Evolutionary conservation across 2,797 vertebrate species (phyloP).

Genomic region (Echeneis naucrates): DNA sequence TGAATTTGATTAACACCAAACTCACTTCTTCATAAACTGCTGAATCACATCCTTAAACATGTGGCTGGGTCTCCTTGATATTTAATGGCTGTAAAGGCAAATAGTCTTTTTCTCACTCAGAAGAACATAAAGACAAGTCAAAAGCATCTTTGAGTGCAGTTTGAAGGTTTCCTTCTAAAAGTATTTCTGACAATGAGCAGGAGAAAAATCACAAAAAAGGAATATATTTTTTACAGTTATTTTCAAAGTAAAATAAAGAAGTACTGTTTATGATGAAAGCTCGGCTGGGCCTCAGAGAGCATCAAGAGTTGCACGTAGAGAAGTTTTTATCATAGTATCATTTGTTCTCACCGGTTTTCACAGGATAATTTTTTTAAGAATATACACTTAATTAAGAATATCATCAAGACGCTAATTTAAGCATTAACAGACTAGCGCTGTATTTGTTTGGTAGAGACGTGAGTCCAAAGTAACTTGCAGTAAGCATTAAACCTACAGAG

Average conservation of each 20-base stretch:
- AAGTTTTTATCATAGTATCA: slow-evolving; percentile 50
- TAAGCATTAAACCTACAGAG: slow-evolving; percentile 7
- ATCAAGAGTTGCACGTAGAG: slow-evolving; percentile 46
- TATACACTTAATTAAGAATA: slow-evolving; percentile 54
- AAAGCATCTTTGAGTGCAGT: not conserved
- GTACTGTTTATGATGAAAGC: slow-evolving; percentile 54
- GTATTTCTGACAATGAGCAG: not conserved
- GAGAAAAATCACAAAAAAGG: slow-evolving; percentile 11
- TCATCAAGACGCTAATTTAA: slow-evolving; percentile 43
- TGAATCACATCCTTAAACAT: no score
- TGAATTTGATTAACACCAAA: no score
- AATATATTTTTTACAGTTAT: slow-evolving; percentile 33
- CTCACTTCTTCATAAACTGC: no score
- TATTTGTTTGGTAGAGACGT: slow-evolving; percentile 37
- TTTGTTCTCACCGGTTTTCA: slow-evolving; percentile 46
- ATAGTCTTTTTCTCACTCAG: not conserved
- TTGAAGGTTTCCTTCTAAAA: slow-evolving; percentile 20
- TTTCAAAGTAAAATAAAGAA: slow-evolving; percentile 64
- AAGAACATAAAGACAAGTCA: not conserved
- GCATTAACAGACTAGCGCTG: slow-evolving; percentile 34
- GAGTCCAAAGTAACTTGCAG: slow-evolving; percentile 12
- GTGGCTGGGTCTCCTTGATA: no score
- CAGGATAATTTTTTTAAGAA: slow-evolving; percentile 50
- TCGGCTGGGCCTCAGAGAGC: slow-evolving; percentile 45
- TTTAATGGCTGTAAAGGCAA: not conserved